Percentiles rank a stretch among this genome's conserved stretches.
Evolutionary conservation across 2,797 vertebrate species (phyloP).

Genomic region (Discoglossus pictus): DNA sequence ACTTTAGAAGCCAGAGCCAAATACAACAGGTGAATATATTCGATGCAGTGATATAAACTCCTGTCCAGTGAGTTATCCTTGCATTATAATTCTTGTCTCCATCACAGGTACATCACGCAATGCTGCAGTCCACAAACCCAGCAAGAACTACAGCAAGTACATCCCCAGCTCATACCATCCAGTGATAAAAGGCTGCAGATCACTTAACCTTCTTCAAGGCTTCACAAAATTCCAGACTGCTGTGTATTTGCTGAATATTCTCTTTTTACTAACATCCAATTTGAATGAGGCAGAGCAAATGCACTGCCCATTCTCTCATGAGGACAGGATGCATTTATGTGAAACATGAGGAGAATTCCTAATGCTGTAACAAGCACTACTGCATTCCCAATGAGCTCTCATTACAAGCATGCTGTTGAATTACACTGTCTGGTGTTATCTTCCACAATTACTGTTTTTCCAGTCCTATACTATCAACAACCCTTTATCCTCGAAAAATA

Average conservation of each 20-base stretch:
- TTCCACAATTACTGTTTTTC: conserved; percentile 49
- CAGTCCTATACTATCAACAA: conserved; percentile 32
- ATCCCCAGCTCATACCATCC: conserved; percentile 57
- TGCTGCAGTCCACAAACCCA: conserved; percentile 56
- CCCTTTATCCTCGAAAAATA: conserved; percentile 1
- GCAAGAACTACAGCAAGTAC: conserved; percentile 56
- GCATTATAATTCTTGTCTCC: conserved; percentile 43
- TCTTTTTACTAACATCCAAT: conserved; percentile 68
- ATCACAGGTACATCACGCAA: conserved; percentile 48
- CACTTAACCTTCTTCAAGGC: conserved; percentile 64
- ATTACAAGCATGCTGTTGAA: conserved; percentile 71
- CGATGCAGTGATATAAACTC: conserved; percentile 56
- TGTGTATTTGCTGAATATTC: conserved; percentile 66
- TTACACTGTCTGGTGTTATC: conserved; percentile 52
- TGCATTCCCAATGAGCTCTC: conserved; percentile 75
- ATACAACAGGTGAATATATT: conserved; percentile 47
- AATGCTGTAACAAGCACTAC: conserved; percentile 66
- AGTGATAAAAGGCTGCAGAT: conserved; percentile 54
- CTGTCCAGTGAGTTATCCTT: conserved; percentile 39
- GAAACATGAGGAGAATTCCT: conserved; percentile 79
- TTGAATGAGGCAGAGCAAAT: conserved; percentile 69
- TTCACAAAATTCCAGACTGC: conserved; percentile 60
- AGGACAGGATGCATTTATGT: conserved; percentile 71
- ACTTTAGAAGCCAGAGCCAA: conserved; percentile 31
- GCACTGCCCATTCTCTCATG: conserved; percentile 62